Conservation (phyloP, 2,797 vertebrate genomes). For the Gymnopithys bicolor region DNA sequence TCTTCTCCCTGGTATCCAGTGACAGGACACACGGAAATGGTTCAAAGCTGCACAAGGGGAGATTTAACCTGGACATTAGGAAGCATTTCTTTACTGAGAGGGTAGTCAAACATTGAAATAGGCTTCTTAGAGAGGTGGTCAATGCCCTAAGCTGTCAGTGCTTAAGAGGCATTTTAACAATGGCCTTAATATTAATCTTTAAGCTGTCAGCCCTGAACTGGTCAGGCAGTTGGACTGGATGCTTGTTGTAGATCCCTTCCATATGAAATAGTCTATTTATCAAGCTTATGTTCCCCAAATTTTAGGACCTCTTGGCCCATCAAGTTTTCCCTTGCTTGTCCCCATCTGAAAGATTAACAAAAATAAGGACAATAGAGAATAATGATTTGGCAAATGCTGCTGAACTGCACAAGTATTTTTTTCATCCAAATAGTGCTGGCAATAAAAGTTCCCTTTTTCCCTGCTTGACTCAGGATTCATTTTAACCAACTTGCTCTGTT, state of each 20-base stretch:
- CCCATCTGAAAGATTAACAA: background rate
- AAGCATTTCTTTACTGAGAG: background rate
- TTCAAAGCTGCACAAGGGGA: background rate
- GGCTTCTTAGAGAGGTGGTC: background rate
- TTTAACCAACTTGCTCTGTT: background rate
- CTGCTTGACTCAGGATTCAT: background rate
- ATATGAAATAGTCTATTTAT: background rate
- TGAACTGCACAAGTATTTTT: background rate
- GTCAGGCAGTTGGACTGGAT: background rate
- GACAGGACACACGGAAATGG: accelerated
- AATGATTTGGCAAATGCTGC: background rate
- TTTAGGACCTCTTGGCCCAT: background rate
- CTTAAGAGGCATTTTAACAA: background rate
- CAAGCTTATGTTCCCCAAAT: background rate
- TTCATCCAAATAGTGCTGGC: background rate
- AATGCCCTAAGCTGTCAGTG: background rate
- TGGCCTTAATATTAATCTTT: background rate
- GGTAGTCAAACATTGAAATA: background rate
- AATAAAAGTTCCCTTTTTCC: background rate
- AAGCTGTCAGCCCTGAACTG: background rate
- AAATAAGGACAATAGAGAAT: background rate
- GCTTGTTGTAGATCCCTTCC: accelerated
- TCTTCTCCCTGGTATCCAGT: background rate
- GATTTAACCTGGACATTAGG: background rate
- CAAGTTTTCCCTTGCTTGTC: background rate